A percentile compares a stretch with the other conserved stretches of the same genome.
Conservation (phyloP, 2,888 invertebrate genomes). For the Lepidochrysops patricia region DNA sequence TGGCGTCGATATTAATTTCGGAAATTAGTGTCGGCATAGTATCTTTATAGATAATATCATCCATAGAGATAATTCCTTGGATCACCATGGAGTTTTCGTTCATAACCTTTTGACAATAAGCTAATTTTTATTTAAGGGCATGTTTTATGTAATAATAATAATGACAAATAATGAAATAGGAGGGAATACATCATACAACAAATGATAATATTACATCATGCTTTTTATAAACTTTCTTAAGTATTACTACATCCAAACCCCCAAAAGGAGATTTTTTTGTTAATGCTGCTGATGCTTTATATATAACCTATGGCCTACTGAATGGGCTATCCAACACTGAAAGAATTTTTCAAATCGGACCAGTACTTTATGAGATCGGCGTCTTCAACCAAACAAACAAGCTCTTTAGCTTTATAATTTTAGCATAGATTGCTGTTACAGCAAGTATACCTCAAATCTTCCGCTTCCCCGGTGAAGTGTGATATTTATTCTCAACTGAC, state of each 20-base stretch:
- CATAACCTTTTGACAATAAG: background rate
- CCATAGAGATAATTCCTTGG: background rate
- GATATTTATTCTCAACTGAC: conserved; percentile 65
- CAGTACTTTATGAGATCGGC: too few species aligned
- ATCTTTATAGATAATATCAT: background rate
- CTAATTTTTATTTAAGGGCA: background rate
- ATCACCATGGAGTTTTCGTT: background rate
- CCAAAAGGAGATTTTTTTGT: too few species aligned
- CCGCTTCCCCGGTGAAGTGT: conserved; percentile 77
- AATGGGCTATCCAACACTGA: too few species aligned
- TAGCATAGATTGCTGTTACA: background rate
- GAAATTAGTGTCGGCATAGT: background rate
- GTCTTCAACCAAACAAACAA: too few species aligned
- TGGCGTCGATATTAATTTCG: conserved; percentile 21
- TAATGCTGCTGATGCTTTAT: background rate
- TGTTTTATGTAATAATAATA: too few species aligned
- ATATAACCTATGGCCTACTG: background rate
- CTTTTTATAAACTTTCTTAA: too few species aligned
- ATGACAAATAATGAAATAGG: too few species aligned
- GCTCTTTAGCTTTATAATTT: too few species aligned
- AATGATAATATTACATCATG: too few species aligned
- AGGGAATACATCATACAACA: too few species aligned
- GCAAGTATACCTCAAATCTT: conserved; percentile 64
- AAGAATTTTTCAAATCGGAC: too few species aligned
- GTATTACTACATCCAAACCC: too few species aligned